These are phyloP conservation scores for Andrena chrysosceles DNA, from an alignment of 2,888 invertebrate genomes.

Conservation along the genomic window DNA sequence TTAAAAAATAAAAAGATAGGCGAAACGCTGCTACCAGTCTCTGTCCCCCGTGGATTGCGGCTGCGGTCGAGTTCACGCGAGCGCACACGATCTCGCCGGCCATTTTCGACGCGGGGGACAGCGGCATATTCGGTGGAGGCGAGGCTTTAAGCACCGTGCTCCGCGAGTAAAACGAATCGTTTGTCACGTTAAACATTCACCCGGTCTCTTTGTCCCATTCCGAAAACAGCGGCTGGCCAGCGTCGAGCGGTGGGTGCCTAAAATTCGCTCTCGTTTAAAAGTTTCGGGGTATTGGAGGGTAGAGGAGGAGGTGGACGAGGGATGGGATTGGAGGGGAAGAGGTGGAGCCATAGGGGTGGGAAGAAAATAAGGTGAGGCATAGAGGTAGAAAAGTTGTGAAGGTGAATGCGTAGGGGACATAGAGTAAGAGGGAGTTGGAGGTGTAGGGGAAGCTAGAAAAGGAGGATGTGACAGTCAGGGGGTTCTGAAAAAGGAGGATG, in stretches of 20 bases:
- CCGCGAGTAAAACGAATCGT: slow-evolving; percentile 51
- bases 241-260: slow-evolving; percentile 45
- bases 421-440: too few relatives aligned
- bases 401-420: too few relatives aligned
- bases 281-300: neutral
- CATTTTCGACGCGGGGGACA: slow-evolving; percentile 32
- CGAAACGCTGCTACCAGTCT: slow-evolving; percentile 3
- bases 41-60: slow-evolving; percentile 37
- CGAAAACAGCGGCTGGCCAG: slow-evolving; percentile 45
- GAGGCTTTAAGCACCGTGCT: slow-evolving; percentile 46
- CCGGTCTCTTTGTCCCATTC: slow-evolving; percentile 18
- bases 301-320: neutral
- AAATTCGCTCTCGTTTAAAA: slow-evolving; percentile 17
- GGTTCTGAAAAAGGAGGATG: too few relatives aligned
- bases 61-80: slow-evolving; percentile 45
- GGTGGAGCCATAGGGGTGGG: too few relatives aligned
- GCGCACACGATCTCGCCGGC: slow-evolving; percentile 18
- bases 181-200: slow-evolving; percentile 61
- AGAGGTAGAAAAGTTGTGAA: too few relatives aligned
- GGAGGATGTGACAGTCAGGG: too few relatives aligned
- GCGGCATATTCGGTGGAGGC: slow-evolving; percentile 23
- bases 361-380: too few relatives aligned
- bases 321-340: too few relatives aligned
- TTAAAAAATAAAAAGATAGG: slow-evolving; percentile 49
- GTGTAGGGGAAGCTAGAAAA: too few relatives aligned